Conservation (phyloP, 2,113 vertebrate species). For the Gymnogyps californianus region DNA sequence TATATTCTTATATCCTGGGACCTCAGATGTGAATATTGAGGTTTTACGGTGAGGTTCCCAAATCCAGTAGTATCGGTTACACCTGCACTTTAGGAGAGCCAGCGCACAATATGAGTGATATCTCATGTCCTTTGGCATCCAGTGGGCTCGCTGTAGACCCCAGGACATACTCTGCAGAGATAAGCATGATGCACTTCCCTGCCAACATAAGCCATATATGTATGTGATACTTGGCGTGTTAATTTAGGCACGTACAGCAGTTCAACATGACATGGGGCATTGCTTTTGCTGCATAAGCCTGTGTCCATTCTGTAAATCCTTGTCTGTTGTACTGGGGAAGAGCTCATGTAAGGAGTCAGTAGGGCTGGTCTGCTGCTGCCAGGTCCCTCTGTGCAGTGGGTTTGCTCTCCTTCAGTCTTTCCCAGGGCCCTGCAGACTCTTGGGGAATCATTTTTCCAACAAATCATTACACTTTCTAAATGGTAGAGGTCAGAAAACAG, state of each 20-base stretch:
- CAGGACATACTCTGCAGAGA: neutral
- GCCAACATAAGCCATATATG: no score
- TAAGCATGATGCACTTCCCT: neutral
- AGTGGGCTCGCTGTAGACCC: rapidly evolving
- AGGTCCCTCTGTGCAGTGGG: neutral
- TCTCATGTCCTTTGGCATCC: neutral
- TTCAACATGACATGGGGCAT: neutral
- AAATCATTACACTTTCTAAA: neutral
- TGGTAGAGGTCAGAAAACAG: neutral
- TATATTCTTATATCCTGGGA: neutral
- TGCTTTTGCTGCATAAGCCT: neutral
- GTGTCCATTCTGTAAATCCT: neutral
- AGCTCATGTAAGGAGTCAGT: neutral
- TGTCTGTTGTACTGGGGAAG: neutral
- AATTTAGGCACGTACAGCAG: neutral
- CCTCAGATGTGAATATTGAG: neutral
- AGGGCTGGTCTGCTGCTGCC: neutral
- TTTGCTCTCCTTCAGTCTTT: neutral
- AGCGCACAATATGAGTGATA: neutral
- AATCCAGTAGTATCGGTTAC: neutral
- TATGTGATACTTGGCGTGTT: neutral
- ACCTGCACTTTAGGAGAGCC: neutral
- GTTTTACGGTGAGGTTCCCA: neutral
- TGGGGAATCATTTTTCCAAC: neutral
- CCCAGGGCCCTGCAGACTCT: neutral